These are phyloP conservation scores for Scopus umbretta DNA, from an alignment of 2,113 vertebrate genomes.

Conservation along the genomic window DNA sequence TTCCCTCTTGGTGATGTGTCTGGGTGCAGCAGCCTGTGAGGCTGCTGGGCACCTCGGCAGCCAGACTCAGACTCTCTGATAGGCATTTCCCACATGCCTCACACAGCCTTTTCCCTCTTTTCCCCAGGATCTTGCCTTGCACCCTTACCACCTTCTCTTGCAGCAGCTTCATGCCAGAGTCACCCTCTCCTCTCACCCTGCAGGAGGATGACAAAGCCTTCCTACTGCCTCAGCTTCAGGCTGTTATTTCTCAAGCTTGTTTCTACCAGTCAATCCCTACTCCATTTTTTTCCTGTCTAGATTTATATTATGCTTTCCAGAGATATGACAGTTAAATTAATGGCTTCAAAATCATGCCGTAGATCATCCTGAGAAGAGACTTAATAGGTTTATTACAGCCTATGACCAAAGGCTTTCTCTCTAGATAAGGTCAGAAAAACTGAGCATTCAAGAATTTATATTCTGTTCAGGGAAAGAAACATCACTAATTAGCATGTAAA, in stretches of 20 bases:
- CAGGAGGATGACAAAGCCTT: neutral
- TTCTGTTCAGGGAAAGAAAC: neutral
- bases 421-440: neutral
- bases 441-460: neutral
- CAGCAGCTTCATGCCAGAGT: neutral
- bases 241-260: neutral
- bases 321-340: neutral
- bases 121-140: neutral
- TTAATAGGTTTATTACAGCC: neutral
- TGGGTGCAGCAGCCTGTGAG: neutral
- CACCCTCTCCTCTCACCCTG: neutral
- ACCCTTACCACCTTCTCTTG: neutral
- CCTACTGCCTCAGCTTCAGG: neutral
- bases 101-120: neutral
- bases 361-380: neutral
- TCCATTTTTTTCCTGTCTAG: neutral
- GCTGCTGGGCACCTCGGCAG: neutral
- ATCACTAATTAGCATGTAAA: neutral
- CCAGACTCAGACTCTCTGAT: neutral
- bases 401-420: neutral
- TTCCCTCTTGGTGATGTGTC: neutral
- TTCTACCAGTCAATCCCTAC: neutral
- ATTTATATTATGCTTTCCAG: neutral
- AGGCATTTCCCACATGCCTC: neutral
- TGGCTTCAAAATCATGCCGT: neutral